These are phyloP conservation scores for Branchinecta sandiegonensis DNA, from an alignment of 2,888 invertebrate genomes.

Conservation along the genomic window DNA sequence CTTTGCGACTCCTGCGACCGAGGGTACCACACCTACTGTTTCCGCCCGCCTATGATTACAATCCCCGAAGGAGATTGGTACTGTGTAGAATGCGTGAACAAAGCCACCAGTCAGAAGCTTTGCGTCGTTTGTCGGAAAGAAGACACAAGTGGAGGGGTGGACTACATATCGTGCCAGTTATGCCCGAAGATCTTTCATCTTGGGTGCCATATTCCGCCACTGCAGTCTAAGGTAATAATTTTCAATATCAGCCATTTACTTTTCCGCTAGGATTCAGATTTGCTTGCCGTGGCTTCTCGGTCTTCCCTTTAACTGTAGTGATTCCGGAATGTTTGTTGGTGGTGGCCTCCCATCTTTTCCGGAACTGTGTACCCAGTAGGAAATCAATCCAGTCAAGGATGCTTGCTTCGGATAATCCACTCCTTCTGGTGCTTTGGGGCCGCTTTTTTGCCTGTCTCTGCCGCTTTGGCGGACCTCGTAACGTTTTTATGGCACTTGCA, in stretches of 20 bases:
- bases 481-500: too few relatives aligned
- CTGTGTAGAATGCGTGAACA: constrained; percentile 36
- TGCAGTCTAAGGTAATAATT: constrained; percentile 46
- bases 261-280: too few relatives aligned
- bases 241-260: neutral
- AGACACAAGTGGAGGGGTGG: constrained; percentile 40
- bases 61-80: constrained; percentile 97
- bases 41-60: constrained; percentile 87
- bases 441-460: too few relatives aligned
- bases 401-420: too few relatives aligned
- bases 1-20: constrained; percentile 96
- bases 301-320: too few relatives aligned
- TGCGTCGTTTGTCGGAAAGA: constrained; percentile 84
- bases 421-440: too few relatives aligned
- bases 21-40: constrained; percentile 97
- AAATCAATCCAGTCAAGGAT: too few relatives aligned
- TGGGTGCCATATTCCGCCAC: constrained; percentile 77
- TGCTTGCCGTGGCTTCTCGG: too few relatives aligned
- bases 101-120: constrained; percentile 77
- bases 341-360: too few relatives aligned
- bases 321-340: too few relatives aligned
- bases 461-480: too few relatives aligned
- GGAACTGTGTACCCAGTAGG: too few relatives aligned
- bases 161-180: constrained; percentile 69
- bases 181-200: constrained; percentile 85